Evolutionary conservation across 2,797 vertebrate species (phyloP), one percentile per base, ranked within the genome.

Genomic region (Spondyliosoma cantharus): DNA sequence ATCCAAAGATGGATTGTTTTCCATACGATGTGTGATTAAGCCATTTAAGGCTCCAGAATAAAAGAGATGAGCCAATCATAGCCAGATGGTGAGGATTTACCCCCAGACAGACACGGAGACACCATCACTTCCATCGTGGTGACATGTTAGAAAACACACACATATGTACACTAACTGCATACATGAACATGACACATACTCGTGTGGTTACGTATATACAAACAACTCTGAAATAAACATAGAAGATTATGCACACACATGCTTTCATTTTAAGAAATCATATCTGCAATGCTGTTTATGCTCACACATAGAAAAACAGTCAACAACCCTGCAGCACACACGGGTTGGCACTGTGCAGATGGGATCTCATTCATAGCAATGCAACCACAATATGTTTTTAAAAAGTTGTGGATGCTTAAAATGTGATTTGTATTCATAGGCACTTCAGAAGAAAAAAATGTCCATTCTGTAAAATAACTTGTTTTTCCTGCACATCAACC

Each of bases 1-100:
- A 93, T 90, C 61, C 85, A 92, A 91, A 95, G 93, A 95, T 91
- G 91, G 92, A 95, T 93, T 93, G 88, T 95, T 94, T 94, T 94
- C 89, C 88, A 91, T 94, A 89, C 68, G 76, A 92, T 81, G 87
- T 93, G 92, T 91, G 92, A 95, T 95, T 94, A 92, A 90, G 74
- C 88, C 88, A 92, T 94, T 95, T 92, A 90, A 90, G 84, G 89
- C 85, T 91, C 53, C 68, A 85, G 91, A 85, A 87, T 93, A 89
- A 92, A 92, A 94, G 83, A 91, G 89, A 88, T 75, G 76, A 90
- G 79, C 81, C 92, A 92, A 95, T 86, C 88, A 80, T 79, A 94
- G 91, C 93, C 95, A 96, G 93, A 94, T 94, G 94, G 84, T 62
- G 86, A 87, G 84, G 85, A 91, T 90, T 92, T 91, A 83, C 76